phyloP scores from a whole-genome alignment of 2,797 vertebrate genomes.

The Peromyscus attwateri region DNA sequence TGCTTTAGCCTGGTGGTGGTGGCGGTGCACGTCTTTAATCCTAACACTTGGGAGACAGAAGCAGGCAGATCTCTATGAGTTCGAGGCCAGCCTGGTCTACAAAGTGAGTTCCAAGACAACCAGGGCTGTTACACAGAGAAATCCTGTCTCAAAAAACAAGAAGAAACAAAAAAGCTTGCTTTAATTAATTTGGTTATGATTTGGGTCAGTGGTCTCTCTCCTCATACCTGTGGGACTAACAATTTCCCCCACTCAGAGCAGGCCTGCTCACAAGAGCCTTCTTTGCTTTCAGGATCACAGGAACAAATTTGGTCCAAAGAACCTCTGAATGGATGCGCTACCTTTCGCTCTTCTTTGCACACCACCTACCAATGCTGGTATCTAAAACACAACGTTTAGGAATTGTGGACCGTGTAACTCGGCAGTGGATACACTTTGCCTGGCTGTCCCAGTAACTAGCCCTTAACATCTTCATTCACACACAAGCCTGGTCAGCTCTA shows the following conservation, averaged over 20 bases:
- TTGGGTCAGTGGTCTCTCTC: not conserved
- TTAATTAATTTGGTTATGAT: not conserved
- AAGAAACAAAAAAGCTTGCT: not conserved
- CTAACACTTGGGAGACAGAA: not conserved
- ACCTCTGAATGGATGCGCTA: not conserved
- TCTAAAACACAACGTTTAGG: not conserved
- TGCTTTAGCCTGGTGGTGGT: not conserved
- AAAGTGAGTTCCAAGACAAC: not conserved
- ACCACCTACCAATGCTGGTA: too few relatives aligned
- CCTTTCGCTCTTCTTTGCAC: not conserved
- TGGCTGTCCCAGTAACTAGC: fast-evolving
- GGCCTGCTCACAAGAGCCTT: not conserved
- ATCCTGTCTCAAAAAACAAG: not conserved
- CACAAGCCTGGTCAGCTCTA: not conserved
- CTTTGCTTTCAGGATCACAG: not conserved
- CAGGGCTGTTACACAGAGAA: not conserved
- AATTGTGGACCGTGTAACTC: not conserved
- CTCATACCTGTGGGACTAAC: not conserved
- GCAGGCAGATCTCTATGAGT: not conserved
- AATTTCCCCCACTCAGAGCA: not conserved
- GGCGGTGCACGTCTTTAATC: not conserved
- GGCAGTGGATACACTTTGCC: not conserved
- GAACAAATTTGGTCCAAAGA: not conserved
- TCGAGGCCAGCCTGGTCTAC: not conserved
- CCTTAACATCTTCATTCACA: not conserved